A percentile compares a stretch with the other conserved stretches of the same genome.
phyloP scores from a whole-genome alignment of 2,797 vertebrate genomes.

The Darevskia nairensis region DNA sequence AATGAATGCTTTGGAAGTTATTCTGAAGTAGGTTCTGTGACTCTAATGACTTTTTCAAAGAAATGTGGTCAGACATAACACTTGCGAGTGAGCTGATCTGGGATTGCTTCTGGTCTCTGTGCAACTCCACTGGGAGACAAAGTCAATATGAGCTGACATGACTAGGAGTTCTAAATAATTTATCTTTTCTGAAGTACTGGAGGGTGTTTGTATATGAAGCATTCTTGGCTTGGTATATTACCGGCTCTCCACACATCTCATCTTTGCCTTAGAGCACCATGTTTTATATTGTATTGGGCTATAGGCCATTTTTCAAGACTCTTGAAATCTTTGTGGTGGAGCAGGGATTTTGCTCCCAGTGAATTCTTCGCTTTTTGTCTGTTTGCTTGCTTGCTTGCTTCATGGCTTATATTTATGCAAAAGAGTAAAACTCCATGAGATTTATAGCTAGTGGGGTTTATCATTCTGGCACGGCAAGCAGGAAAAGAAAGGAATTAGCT shows the following conservation, averaged over 20 bases:
- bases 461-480: neutral
- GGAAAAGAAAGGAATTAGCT: neutral
- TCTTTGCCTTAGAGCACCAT: conserved; percentile 5
- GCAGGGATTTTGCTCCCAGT: neutral
- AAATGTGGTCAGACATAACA: neutral
- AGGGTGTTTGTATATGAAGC: conserved; percentile 2
- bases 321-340: neutral
- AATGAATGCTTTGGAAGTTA: conserved; percentile 5
- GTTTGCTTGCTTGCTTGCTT: neutral
- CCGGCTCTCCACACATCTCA: conserved; percentile 4
- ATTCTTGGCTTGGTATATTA: conserved; percentile 13
- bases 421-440: neutral
- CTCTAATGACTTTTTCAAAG: neutral
- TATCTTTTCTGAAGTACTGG: conserved; percentile 19
- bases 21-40: neutral
- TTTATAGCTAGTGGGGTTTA: neutral
- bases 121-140: neutral
- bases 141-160: conserved; percentile 10
- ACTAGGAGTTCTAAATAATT: conserved; percentile 27
- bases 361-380: neutral
- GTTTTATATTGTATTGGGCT: neutral
- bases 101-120: conserved; percentile 8
- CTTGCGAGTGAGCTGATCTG: neutral
- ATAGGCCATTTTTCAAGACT: neutral
- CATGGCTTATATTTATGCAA: neutral